Percentiles rank a stretch among this genome's conserved stretches.
These are phyloP conservation scores for Myotis vivesi DNA, from an alignment of 2,797 vertebrate species.

Conservation along the genomic window DNA sequence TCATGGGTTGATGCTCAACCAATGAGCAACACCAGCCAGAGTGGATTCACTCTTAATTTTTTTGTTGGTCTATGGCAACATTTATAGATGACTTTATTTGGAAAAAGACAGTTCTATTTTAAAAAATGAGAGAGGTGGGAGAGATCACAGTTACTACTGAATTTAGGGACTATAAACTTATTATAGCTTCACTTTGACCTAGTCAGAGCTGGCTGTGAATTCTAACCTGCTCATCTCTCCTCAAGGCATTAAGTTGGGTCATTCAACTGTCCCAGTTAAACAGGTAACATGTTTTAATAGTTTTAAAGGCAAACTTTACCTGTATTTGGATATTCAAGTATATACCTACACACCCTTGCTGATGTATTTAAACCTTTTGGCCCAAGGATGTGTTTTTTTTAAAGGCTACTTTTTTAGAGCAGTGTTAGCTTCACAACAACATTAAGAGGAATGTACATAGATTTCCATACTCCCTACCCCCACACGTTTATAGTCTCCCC, in stretches of 20 bases:
- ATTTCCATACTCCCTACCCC: neutral
- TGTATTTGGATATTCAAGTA: neutral
- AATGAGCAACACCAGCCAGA: too few species aligned
- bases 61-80: neutral
- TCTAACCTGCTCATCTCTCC: neutral
- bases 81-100: conserved; percentile 33
- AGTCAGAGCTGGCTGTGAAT: neutral
- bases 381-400: neutral
- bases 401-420: neutral
- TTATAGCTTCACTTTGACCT: neutral
- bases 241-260: neutral
- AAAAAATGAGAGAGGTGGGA: neutral
- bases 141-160: neutral
- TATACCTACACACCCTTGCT: neutral
- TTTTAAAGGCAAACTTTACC: neutral
- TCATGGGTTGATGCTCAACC: too few species aligned
- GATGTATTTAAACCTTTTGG: neutral
- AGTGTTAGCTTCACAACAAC: neutral
- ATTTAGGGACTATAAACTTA: neutral
- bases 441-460: neutral
- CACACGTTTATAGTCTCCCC: neutral
- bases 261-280: neutral
- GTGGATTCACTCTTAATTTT: neutral
- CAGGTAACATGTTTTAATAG: neutral
- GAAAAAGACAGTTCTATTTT: conserved; percentile 19